A percentile compares a stretch with the other conserved stretches of the same genome.
Evolutionary conservation across 2,797 vertebrate genomes (phyloP).

Genomic region (Myripristis jacobus): DNA sequence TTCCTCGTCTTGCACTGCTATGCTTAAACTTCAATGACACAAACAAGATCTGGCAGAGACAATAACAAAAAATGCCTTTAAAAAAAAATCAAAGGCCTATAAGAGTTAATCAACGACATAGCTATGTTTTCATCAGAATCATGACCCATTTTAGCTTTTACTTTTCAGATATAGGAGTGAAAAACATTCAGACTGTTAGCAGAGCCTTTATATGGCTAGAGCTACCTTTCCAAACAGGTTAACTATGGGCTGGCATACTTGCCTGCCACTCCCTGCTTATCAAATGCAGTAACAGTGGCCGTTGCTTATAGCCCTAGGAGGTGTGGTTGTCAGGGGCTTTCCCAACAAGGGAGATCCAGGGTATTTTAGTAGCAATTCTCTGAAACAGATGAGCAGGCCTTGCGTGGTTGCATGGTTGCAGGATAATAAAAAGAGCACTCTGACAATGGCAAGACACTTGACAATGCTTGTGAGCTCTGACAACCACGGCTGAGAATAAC

Average conservation of each 20-base stretch:
- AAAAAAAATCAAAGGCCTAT: slow-evolving; percentile 15
- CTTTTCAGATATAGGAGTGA: background rate
- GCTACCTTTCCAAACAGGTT: slow-evolving; percentile 37
- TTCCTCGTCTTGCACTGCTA: background rate
- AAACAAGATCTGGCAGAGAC: background rate
- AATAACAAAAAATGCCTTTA: background rate
- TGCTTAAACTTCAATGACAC: background rate
- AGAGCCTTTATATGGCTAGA: slow-evolving; percentile 22
- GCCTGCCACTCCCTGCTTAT: slow-evolving; percentile 67
- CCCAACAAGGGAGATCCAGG: slow-evolving; percentile 72
- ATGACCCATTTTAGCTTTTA: slow-evolving; percentile 7
- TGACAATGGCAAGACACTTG: slow-evolving; percentile 14
- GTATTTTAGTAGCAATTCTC: slow-evolving; percentile 56
- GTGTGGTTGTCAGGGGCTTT: slow-evolving; percentile 66
- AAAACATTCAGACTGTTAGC: background rate
- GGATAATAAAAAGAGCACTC: slow-evolving; percentile 30
- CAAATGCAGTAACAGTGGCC: slow-evolving; percentile 61
- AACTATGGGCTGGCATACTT: slow-evolving; percentile 31
- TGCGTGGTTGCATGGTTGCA: background rate
- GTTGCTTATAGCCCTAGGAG: slow-evolving; percentile 65
- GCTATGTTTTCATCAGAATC: slow-evolving; percentile 3
- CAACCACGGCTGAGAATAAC: slow-evolving; percentile 57
- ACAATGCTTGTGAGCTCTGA: slow-evolving; percentile 48
- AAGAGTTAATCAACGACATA: slow-evolving; percentile 18
- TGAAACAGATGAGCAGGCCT: slow-evolving; percentile 38